phyloP scores from a whole-genome alignment of 2,113 vertebrate genomes.

The Dasypus novemcinctus region DNA sequence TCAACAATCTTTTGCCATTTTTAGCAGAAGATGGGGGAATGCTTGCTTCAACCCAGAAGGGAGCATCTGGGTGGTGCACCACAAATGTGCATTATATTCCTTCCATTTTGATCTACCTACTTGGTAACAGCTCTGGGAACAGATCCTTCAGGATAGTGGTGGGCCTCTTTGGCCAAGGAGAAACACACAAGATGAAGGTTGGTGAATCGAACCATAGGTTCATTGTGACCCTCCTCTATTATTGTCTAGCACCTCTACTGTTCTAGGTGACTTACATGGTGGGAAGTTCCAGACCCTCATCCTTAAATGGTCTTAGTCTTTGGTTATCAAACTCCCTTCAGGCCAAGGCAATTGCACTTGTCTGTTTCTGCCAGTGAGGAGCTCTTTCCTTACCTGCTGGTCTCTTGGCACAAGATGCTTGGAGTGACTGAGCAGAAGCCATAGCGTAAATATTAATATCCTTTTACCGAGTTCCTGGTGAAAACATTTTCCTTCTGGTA shows the following conservation, averaged over 20 bases:
- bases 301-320: background rate
- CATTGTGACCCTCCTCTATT: background rate
- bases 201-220: background rate
- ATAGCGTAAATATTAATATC: background rate
- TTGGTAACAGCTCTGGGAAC: background rate
- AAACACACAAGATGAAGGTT: background rate
- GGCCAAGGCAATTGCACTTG: background rate
- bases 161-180: background rate
- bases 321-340: background rate
- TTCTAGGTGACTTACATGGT: background rate
- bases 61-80: too few relatives aligned
- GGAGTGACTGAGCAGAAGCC: background rate
- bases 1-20: background rate
- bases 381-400: background rate
- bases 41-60: background rate
- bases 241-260: rapidly evolving
- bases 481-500: background rate
- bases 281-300: background rate
- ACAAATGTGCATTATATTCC: background rate
- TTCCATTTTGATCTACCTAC: background rate
- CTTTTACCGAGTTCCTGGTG: background rate
- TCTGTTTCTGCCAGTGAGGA: background rate
- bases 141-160: background rate
- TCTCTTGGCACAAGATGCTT: background rate
- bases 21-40: background rate